A percentile compares a stretch with the other conserved stretches of the same genome.
phyloP scores from a whole-genome alignment of 2,113 vertebrate genomes.

The Thermophis baileyi region DNA sequence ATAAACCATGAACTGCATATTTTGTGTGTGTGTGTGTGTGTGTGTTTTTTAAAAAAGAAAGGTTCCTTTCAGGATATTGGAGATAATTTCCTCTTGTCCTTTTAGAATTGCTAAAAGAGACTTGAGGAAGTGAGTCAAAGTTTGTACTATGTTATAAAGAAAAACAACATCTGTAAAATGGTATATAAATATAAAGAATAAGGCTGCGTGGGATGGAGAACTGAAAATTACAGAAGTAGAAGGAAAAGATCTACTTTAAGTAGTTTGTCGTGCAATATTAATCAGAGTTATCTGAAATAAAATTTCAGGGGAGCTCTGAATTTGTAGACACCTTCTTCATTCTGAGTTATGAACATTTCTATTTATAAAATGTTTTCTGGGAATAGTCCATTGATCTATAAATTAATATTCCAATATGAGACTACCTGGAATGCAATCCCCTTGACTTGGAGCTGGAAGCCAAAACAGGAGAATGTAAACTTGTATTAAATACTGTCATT shows the following conservation, averaged over 20 bases:
- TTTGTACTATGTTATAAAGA: conserved; percentile 60
- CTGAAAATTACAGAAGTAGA: conserved; percentile 3
- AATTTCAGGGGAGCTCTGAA: background rate
- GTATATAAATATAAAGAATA: conserved; percentile 35
- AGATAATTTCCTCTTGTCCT: conserved; percentile 69
- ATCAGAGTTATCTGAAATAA: background rate
- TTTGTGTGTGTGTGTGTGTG: background rate
- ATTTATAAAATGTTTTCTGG: conserved; percentile 23
- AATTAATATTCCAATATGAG: background rate
- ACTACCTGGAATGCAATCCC: background rate
- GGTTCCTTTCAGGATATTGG: conserved; percentile 53
- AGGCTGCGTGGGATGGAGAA: conserved; percentile 25
- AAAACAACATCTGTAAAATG: conserved; percentile 70
- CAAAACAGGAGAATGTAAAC: background rate
- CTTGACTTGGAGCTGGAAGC: background rate
- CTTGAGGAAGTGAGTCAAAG: conserved; percentile 81
- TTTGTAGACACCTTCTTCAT: conserved; percentile 27
- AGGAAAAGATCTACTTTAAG: conserved; percentile 1
- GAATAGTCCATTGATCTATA: background rate
- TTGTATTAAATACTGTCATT: background rate
- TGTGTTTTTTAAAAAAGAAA: conserved; percentile 8
- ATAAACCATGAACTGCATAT: conserved; percentile 14
- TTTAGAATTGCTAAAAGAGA: conserved; percentile 67
- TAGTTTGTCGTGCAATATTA: background rate
- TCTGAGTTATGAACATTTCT: conserved; percentile 43